These are phyloP conservation scores for Hiodon alosoides DNA, from an alignment of 2,113 vertebrate genomes.

Conservation along the genomic window DNA sequence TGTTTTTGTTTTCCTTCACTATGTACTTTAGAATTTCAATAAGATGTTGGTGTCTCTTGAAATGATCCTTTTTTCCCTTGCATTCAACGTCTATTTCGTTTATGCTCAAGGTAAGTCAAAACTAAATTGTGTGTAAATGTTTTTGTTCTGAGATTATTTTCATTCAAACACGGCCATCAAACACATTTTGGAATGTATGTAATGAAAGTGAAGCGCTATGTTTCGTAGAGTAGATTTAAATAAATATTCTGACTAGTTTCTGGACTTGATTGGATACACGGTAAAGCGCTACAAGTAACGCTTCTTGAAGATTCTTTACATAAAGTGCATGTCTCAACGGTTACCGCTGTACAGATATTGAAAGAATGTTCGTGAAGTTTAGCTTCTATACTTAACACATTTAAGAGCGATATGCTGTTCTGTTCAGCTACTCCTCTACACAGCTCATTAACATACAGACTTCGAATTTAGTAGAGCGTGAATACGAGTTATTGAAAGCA, in stretches of 20 bases:
- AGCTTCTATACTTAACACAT: too few species aligned
- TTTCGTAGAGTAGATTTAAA: too few species aligned
- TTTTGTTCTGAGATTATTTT: too few species aligned
- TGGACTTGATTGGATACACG: neutral
- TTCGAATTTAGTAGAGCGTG: neutral
- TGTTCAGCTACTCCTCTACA: neutral
- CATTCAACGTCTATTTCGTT: conserved; percentile 49
- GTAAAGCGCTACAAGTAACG: neutral
- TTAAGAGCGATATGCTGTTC: too few species aligned
- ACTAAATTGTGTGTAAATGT: neutral
- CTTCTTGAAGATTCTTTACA: neutral
- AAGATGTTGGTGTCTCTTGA: conserved; percentile 68
- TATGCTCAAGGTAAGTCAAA: conserved; percentile 65
- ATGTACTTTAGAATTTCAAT: conserved; percentile 64
- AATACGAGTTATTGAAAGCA: neutral
- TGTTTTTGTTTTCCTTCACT: conserved; percentile 55
- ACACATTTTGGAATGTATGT: too few species aligned
- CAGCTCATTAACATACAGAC: neutral
- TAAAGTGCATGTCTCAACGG: neutral
- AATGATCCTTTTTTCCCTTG: conserved; percentile 56
- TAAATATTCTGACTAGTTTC: neutral
- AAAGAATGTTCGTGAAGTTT: too few species aligned
- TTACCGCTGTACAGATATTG: neutral
- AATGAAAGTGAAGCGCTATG: too few species aligned
- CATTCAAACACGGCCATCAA: too few species aligned